These are phyloP conservation scores for Cheilosia vulpina DNA, from an alignment of 2,888 invertebrate species.

Conservation along the genomic window DNA sequence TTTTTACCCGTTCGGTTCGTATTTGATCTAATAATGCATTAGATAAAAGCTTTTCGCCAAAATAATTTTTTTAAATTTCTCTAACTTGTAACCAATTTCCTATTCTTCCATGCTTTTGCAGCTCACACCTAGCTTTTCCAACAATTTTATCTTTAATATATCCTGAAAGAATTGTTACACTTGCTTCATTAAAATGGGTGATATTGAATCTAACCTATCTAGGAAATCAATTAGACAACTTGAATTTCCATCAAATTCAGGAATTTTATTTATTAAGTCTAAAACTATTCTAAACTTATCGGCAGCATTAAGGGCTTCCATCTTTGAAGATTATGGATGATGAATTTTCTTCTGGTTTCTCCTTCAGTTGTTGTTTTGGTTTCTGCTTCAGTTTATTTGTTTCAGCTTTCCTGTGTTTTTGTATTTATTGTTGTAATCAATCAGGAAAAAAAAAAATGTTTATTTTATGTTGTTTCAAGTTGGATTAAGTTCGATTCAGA, in stretches of 20 bases:
- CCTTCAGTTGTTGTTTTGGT: neutral
- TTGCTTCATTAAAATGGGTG: constrained; percentile 16
- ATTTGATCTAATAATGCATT: constrained; percentile 30
- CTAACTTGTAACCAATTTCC: constrained; percentile 35
- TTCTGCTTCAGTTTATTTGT: neutral
- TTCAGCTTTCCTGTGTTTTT: neutral
- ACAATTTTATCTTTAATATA: constrained; percentile 42
- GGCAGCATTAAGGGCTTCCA: constrained; percentile 1
- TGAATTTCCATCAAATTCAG: constrained; percentile 38
- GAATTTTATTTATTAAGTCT: constrained; percentile 37
- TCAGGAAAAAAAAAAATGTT: neutral
- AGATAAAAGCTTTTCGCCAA: constrained; percentile 34
- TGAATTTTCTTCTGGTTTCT: neutral
- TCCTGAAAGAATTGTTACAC: constrained; percentile 16
- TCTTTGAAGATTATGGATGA: neutral
- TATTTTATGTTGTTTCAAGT: neutral
- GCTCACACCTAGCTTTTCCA: constrained; percentile 27
- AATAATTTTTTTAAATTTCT: constrained; percentile 24
- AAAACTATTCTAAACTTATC: constrained; percentile 36
- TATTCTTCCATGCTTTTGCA: constrained; percentile 36
- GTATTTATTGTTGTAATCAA: too few species aligned
- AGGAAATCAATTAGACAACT: constrained; percentile 32
- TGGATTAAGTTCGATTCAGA: neutral
- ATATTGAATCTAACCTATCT: constrained; percentile 32
- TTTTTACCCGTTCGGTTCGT: constrained; percentile 14